Base-by-base conservation (phyloP, 2,113 vertebrate species). In the Scophthalmus maximus region DNA sequence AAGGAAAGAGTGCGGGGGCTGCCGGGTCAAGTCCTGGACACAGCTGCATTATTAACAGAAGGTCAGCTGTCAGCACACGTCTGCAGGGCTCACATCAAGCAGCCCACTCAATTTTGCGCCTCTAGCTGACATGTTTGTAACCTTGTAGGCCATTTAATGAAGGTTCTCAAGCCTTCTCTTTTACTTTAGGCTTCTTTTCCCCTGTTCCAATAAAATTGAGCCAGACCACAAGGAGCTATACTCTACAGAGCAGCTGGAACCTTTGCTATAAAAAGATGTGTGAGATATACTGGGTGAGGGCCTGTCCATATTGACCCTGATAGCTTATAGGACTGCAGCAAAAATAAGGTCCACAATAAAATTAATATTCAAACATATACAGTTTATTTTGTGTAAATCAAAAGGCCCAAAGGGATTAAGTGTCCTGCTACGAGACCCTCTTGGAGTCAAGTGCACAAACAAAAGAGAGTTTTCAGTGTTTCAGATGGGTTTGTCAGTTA, bases 41-140 rank as follows among this genome's bases (percentile, higher is more conserved):
- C 83, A 68, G 84, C 79, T 85, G 74, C 72, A 73, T 89, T 84
- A 80, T 86, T 73, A 87, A 82, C 58, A 81, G 73, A 81, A 86
- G 85, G 85, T 87, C 86, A 65, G 63, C 61, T 38, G 85, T 87
- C 86, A 65, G 63, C 61, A 44, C 49, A 62, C 27, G 7, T 88
- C 79, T 76, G 79, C 68, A 76, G 67, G 81, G 29, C 71, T 72
- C 69, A 38, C 76, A 67, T 88, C 81, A 79, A 78, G 64, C 76
- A 65, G 63, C 47, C 61, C 81, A 29, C 49, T 62, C 59, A 10
- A 17, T 71, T 53, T 23, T 49, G 18, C 6, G n/a, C 73, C 61
- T 72, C 69, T 47, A 59, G 66, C 55, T 74, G 61, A 74, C 60
- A 40, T 63, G 70, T 78, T 82, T 71, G 58, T 64, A 76, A 79